Percentiles rank a stretch among this genome's conserved stretches.
Evolutionary conservation across 2,797 vertebrate species (phyloP).

Genomic region (Chaetodon trifasciatus): DNA sequence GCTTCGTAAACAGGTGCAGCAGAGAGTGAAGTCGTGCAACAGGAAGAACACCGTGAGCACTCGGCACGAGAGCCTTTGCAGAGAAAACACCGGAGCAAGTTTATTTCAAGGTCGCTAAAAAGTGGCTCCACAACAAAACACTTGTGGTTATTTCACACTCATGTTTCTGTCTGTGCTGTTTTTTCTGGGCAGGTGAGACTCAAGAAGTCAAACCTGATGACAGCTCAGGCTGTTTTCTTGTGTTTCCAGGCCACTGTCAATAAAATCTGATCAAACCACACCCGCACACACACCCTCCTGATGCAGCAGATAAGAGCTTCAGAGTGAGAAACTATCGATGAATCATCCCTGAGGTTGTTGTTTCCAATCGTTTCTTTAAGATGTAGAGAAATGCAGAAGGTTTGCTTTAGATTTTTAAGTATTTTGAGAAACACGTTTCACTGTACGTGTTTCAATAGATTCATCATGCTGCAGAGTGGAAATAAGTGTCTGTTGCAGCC

Average conservation of each 20-base stretch:
- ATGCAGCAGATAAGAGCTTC: not conserved
- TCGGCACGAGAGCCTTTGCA: not conserved
- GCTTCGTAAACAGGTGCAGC: not conserved
- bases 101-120: not conserved
- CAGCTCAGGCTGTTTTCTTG: too few species aligned
- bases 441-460: not conserved
- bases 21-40: not conserved
- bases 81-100: not conserved
- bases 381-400: not conserved
- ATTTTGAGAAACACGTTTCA: not conserved
- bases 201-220: too few species aligned
- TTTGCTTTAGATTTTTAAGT: not conserved
- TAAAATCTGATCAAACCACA: not conserved
- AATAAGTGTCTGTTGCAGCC: too few species aligned
- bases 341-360: not conserved
- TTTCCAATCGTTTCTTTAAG: not conserved
- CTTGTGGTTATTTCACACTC: not conserved
- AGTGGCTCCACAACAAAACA: not conserved
- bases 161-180: not conserved
- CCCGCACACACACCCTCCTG: not conserved
- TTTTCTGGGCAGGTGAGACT: not conserved
- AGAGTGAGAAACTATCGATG: not conserved
- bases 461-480: too few species aligned
- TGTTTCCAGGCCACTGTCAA: too few species aligned
- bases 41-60: not conserved